Base-by-base conservation (phyloP, 2,797 vertebrate genomes). In the Sebastes nivosus region DNA sequence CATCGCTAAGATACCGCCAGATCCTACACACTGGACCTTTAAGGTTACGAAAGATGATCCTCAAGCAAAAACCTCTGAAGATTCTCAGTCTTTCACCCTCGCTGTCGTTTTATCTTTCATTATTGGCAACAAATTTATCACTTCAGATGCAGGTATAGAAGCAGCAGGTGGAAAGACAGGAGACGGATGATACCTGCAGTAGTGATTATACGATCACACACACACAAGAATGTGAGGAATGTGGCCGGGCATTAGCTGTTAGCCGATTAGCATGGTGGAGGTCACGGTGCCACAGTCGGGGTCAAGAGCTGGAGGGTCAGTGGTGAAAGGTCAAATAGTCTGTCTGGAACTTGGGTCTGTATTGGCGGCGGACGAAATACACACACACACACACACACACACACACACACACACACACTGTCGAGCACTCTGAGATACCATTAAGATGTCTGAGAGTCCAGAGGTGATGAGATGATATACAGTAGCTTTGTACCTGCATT, bases 141-240 rank as follows among this genome's bases (percentile, higher is more conserved):
- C 64, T 58, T 61, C 20, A 22, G 64, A 34, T 52, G 61, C n/a
- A 27, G 27, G 27, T 71, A 34, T 38, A 3, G 57, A 36, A 54
- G 82, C 60, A 82, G 85, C 89, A 88, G 85, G 87, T 89, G 85
- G 69, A 70, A 58, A 63, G 24, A 27, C 32, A 59, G 76, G 42
- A 85, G 75, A 64, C 20, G 61, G 80, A 79, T 13, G 81, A 77
- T 84, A 86, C 76, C 83, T 82, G 83, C 69, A 20, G 68, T 0
- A 4, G 60, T 78, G 71, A 85, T 86, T 69, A 79, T 72, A 75
- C 2, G 2, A 81, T 81, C 77, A 46, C 72, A 70, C 55, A 46
- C 72, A 54, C n/a, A 4, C 38, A 38, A 72, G 92, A 92, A 94
- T 94, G 77, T 63, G 36, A 83, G 80, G 89, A 95, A 95, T 94